phyloP scores from a whole-genome alignment of 2,113 vertebrate species.

The Halcyon malimbica region DNA sequence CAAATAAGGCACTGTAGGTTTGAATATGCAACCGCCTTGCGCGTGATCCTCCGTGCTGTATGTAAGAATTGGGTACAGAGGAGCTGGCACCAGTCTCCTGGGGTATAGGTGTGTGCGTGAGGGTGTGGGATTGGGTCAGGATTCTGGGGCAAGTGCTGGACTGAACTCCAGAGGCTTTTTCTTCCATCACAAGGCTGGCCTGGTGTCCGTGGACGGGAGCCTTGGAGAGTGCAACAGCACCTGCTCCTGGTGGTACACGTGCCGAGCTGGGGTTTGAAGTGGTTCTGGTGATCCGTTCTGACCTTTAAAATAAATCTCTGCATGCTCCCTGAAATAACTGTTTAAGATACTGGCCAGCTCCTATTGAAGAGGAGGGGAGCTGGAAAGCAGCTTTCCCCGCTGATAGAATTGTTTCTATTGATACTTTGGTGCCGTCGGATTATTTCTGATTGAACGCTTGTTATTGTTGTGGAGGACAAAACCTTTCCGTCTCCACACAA shows the following conservation, averaged over 20 bases:
- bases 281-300: not conserved
- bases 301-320: not conserved
- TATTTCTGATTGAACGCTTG: not conserved
- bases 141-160: not conserved
- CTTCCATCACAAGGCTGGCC: not conserved
- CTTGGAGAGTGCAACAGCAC: not conserved
- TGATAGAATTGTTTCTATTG: not conserved
- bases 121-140: not conserved
- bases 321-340: not conserved
- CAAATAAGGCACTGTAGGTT: not conserved
- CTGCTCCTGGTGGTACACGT: accelerated
- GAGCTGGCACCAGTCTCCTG: not conserved
- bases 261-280: accelerated
- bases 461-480: not conserved
- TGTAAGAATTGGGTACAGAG: not conserved
- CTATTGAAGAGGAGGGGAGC: not conserved
- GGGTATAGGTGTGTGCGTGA: not conserved
- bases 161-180: not conserved
- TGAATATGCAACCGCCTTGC: not conserved
- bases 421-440: not conserved
- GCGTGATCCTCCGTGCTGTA: accelerated
- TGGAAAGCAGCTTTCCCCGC: not conserved
- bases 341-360: not conserved
- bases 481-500: not conserved
- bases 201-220: not conserved